Conservation (phyloP, 1,140 invertebrate genomes). For the Drosophila murphyi region DNA sequence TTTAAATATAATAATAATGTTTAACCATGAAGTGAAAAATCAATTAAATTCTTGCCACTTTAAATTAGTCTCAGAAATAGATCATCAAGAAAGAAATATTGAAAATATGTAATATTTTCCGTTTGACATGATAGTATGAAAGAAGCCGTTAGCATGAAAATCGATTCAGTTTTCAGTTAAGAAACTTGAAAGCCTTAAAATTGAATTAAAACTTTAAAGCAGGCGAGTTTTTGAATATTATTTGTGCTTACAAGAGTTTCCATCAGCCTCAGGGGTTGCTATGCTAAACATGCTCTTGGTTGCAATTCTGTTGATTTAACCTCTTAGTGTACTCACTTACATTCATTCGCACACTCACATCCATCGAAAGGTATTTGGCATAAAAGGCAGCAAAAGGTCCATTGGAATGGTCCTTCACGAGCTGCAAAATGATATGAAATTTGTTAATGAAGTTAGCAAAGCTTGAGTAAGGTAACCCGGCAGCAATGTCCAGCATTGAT, state of each 20-base stretch:
- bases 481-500: slow-evolving; percentile 51
- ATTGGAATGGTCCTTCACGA: slow-evolving; percentile 28
- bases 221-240: too few species aligned
- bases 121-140: too few species aligned
- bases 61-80: too few species aligned
- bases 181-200: too few species aligned
- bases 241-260: neutral
- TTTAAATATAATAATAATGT: too few species aligned
- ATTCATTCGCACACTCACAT: neutral
- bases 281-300: neutral
- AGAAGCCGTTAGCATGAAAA: too few species aligned
- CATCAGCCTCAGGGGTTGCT: neutral
- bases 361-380: neutral
- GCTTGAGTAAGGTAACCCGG: slow-evolving; percentile 35
- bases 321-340: slow-evolving; percentile 6
- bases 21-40: too few species aligned
- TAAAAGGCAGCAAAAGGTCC: slow-evolving; percentile 4
- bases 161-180: too few species aligned
- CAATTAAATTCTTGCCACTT: too few species aligned
- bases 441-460: slow-evolving; percentile 73
- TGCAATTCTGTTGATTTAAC: neutral
- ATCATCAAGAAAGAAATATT: too few species aligned
- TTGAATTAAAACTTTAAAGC: too few species aligned
- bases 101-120: too few species aligned
- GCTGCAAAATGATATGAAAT: slow-evolving; percentile 62